Conservation (phyloP, 2,797 vertebrate genomes). For the Melanotaenia nigrans region DNA sequence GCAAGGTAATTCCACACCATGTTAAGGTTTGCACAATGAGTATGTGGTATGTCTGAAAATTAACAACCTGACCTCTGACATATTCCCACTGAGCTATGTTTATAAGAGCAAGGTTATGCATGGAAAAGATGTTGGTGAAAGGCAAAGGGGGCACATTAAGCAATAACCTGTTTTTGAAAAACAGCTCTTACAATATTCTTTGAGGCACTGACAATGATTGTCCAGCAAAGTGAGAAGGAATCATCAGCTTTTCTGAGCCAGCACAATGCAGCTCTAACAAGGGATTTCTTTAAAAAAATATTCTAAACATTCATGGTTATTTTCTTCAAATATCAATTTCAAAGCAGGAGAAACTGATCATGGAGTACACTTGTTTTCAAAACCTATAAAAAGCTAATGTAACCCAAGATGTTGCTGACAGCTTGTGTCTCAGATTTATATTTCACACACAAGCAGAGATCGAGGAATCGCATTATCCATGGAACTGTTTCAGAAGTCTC, state of each 20-base stretch:
- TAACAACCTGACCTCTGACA: constrained; percentile 33
- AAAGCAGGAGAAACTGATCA: neutral
- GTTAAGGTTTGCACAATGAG: constrained; percentile 28
- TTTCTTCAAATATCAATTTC: neutral
- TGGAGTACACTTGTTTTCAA: neutral
- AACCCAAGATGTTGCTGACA: constrained; percentile 13
- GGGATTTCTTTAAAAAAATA: neutral
- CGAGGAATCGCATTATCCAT: constrained; percentile 12
- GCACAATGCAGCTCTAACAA: neutral
- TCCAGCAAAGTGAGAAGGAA: constrained; percentile 22
- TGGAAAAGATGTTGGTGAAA: constrained; percentile 31
- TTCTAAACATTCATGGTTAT: neutral
- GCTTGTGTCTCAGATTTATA: neutral
- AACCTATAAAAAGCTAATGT: neutral
- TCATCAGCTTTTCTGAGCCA: neutral
- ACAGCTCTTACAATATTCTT: neutral
- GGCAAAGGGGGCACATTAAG: constrained; percentile 26
- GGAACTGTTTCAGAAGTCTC: constrained; percentile 11
- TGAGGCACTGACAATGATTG: constrained; percentile 18
- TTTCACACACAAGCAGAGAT: constrained; percentile 2
- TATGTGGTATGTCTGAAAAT: constrained; percentile 2
- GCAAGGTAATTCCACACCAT: constrained; percentile 23
- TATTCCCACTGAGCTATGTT: constrained; percentile 27
- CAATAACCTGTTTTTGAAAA: constrained; percentile 18
- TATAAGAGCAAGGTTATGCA: constrained; percentile 9